A percentile compares a stretch with the other conserved stretches of the same genome.
Evolutionary conservation across 2,113 vertebrate genomes (phyloP).

Genomic region (Tenrec ecaudatus): DNA sequence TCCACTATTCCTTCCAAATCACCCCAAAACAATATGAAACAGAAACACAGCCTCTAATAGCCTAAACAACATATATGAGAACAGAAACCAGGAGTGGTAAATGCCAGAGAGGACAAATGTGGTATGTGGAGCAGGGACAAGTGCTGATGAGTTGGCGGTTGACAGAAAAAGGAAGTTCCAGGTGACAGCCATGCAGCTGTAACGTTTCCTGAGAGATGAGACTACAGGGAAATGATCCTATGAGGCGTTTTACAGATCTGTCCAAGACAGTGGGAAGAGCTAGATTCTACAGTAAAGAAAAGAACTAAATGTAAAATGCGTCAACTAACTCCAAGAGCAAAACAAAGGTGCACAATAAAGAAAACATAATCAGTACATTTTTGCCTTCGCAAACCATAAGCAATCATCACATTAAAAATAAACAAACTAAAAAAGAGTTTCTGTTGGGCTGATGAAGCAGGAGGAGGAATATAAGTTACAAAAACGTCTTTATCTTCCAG

Average conservation of each 20-base stretch:
- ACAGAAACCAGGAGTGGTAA: not conserved
- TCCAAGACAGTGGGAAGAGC: too few relatives aligned
- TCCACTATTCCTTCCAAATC: not conserved
- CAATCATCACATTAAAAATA: not conserved
- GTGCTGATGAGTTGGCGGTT: not conserved
- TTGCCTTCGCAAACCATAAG: not conserved
- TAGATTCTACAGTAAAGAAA: not conserved
- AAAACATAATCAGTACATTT: not conserved
- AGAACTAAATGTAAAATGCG: not conserved
- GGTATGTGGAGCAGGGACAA: too few relatives aligned
- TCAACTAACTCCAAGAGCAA: not conserved
- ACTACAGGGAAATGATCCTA: not conserved
- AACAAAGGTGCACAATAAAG: not conserved
- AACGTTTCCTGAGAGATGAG: not conserved
- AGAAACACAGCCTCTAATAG: not conserved
- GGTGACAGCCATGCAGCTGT: rapidly evolving
- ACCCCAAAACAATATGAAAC: not conserved
- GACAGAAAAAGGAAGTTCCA: not conserved
- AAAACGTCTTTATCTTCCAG: not conserved
- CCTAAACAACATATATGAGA: not conserved
- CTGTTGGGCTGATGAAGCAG: not conserved
- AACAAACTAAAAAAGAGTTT: not conserved
- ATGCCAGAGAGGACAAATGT: not conserved
- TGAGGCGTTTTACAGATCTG: not conserved
- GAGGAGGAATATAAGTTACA: not conserved